Conservation (phyloP, 1,140 invertebrate species). For the Drosophila sucinea region DNA sequence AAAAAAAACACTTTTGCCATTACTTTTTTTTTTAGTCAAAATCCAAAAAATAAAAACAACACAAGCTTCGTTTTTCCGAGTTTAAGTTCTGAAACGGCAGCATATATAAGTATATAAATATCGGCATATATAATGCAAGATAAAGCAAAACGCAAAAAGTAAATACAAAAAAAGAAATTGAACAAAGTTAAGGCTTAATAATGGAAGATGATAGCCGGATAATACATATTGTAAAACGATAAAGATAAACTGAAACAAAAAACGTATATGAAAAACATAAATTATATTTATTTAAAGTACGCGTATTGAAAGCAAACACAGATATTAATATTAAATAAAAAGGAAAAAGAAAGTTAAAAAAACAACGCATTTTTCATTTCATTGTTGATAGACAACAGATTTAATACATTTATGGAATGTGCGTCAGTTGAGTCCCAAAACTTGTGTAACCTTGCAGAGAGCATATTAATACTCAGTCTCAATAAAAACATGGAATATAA, state of each 20-base stretch:
- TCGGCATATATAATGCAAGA: conserved; percentile 70
- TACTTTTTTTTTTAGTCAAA: conserved; percentile 64
- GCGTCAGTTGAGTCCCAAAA: background rate
- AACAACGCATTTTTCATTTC: conserved; percentile 3
- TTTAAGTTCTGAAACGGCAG: conserved; percentile 47
- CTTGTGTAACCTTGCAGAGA: conserved; percentile 17
- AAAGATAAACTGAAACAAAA: conserved; percentile 46
- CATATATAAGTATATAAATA: conserved; percentile 59
- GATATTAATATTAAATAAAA: conserved; percentile 82
- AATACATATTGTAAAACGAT: conserved; percentile 77
- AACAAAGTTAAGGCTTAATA: conserved; percentile 35
- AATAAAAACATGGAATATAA: too few relatives aligned
- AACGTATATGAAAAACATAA: conserved; percentile 57
- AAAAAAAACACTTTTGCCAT: conserved; percentile 65
- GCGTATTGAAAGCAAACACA: conserved; percentile 79
- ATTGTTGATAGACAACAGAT: background rate
- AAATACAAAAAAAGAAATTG: conserved; percentile 37
- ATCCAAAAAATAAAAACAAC: conserved; percentile 31
- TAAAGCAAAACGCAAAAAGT: conserved; percentile 46
- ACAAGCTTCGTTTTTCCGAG: conserved; percentile 48
- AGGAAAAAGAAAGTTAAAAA: conserved; percentile 69
- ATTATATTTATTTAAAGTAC: conserved; percentile 82
- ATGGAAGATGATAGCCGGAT: conserved; percentile 43
- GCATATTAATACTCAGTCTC: background rate
- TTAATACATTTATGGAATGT: background rate